These are phyloP conservation scores for Tragelaphus eurycerus DNA, from an alignment of 2,797 vertebrate genomes.

Conservation along the genomic window DNA sequence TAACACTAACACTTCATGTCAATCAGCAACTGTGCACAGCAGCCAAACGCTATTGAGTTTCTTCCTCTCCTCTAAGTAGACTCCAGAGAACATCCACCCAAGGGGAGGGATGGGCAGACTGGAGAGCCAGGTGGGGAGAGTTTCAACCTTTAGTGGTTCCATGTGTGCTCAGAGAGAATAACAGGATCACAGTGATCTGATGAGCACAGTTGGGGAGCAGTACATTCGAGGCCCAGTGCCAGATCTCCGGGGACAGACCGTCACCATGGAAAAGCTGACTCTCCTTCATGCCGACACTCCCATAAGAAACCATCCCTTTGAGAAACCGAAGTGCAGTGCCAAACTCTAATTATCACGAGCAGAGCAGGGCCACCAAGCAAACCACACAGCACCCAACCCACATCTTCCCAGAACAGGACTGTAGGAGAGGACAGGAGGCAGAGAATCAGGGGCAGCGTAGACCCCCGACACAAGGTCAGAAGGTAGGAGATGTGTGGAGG, in stretches of 20 bases:
- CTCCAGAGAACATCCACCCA: fast-evolving
- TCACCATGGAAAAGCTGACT: slow-evolving; percentile 11
- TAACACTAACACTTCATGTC: neutral
- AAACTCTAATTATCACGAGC: neutral
- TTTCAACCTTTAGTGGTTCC: neutral
- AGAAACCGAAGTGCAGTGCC: slow-evolving; percentile 34
- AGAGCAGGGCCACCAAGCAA: neutral
- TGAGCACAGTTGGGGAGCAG: neutral
- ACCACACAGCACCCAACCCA: neutral
- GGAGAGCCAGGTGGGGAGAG: neutral
- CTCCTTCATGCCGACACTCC: neutral
- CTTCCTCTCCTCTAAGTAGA: neutral
- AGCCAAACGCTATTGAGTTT: neutral
- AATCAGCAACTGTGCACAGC: neutral
- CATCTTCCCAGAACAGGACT: neutral
- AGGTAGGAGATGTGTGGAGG: fast-evolving
- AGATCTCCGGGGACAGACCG: neutral
- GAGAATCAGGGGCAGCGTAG: neutral
- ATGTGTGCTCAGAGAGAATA: neutral
- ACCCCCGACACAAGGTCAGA: neutral
- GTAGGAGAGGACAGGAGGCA: neutral
- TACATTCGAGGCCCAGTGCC: neutral
- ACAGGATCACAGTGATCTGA: neutral
- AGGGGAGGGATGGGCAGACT: neutral
- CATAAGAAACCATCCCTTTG: slow-evolving; percentile 58